A percentile compares a stretch with the other conserved stretches of the same genome.
These are phyloP conservation scores for Drosophila pruinosa DNA, from an alignment of 1,140 invertebrate genomes.

Conservation along the genomic window DNA sequence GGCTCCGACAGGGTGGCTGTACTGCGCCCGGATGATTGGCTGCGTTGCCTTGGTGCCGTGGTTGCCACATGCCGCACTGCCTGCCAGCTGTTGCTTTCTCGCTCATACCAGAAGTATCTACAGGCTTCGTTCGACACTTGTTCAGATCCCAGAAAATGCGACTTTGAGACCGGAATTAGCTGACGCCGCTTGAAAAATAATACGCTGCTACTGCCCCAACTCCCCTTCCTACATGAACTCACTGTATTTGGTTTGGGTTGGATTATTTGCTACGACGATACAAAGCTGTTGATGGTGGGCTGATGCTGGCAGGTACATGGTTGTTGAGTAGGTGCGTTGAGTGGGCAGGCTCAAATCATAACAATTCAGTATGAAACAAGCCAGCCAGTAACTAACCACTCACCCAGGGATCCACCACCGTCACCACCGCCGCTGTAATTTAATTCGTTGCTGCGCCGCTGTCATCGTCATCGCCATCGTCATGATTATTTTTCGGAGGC, in stretches of 20 bases:
- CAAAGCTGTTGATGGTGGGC: conserved; percentile 4
- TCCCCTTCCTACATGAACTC: background rate
- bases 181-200: conserved; percentile 64
- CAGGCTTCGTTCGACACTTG: conserved; percentile 53
- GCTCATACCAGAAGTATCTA: conserved; percentile 30
- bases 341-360: conserved; percentile 60
- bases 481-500: conserved; percentile 82
- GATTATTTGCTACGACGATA: conserved; percentile 70
- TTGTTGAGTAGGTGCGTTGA: background rate
- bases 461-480: conserved; percentile 47
- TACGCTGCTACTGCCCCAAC: conserved; percentile 10
- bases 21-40: conserved; percentile 57
- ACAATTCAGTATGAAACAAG: conserved; percentile 41
- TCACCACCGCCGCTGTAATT: conserved; percentile 68
- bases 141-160: conserved; percentile 75
- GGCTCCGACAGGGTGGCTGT: conserved; percentile 34
- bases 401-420: conserved; percentile 35
- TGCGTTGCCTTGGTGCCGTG: conserved; percentile 69
- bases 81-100: conserved; percentile 50
- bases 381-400: conserved; percentile 8
- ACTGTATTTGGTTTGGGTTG: conserved; percentile 50
- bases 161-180: conserved; percentile 80
- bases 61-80: conserved; percentile 37
- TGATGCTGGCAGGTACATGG: conserved; percentile 7
- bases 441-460: conserved; percentile 76